A percentile compares a stretch with the other conserved stretches of the same genome.
phyloP scores from a whole-genome alignment of 2,113 vertebrate species.

The Pollimyrus isidori region DNA sequence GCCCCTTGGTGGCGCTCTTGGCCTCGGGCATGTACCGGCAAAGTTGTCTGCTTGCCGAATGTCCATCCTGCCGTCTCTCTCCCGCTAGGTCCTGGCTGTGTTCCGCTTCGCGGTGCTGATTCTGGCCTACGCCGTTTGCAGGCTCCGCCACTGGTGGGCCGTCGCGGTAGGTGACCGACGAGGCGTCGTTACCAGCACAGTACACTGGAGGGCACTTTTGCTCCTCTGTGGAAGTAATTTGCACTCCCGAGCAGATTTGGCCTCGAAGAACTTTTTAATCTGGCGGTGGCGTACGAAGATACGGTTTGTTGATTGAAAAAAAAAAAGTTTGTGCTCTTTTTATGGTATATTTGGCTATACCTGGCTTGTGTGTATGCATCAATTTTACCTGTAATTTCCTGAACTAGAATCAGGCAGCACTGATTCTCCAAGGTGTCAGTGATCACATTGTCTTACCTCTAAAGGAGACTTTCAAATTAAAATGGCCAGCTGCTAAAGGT shows the following conservation, averaged over 20 bases:
- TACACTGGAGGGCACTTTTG: neutral
- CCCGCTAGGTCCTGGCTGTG: slow-evolving; percentile 77
- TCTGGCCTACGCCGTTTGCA: slow-evolving; percentile 86
- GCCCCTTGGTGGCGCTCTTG: neutral
- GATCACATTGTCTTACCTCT: neutral
- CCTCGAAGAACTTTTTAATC: neutral
- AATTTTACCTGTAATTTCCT: neutral
- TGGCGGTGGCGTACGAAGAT: neutral
- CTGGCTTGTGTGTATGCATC: neutral
- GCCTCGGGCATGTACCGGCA: neutral
- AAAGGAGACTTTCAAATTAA: neutral
- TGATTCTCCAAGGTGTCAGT: neutral
- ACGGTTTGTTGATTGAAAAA: neutral
- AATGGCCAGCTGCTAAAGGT: neutral
- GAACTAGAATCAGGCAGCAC: neutral
- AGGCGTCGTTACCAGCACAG: neutral
- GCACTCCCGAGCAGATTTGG: neutral
- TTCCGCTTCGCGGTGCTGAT: slow-evolving; percentile 87
- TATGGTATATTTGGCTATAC: neutral
- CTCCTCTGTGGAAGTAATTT: neutral
- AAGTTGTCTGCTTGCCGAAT: slow-evolving; percentile 36
- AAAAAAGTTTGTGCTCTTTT: neutral
- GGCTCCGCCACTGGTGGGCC: slow-evolving; percentile 90
- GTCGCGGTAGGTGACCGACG: slow-evolving; percentile 74
- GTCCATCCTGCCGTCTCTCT: slow-evolving; percentile 40